A percentile compares a stretch with the other conserved stretches of the same genome.
These are phyloP conservation scores for Aegotheles bennettii DNA, from an alignment of 2,113 vertebrate genomes.

Conservation along the genomic window DNA sequence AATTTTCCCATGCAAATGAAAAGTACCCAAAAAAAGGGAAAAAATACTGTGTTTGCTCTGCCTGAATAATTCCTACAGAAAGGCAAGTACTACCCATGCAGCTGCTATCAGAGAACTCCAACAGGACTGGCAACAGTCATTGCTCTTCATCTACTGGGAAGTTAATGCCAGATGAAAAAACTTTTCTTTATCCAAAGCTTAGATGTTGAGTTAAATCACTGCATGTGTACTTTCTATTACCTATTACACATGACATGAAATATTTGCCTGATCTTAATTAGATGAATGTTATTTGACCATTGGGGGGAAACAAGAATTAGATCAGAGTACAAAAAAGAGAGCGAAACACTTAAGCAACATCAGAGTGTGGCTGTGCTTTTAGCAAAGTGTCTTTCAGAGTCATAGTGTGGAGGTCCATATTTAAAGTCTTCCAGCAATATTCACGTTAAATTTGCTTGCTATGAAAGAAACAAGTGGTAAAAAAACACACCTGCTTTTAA, in stretches of 20 bases:
- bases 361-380: not conserved
- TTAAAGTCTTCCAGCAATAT: not conserved
- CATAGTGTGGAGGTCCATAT: not conserved
- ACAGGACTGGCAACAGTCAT: not conserved
- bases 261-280: slow-evolving; percentile 70
- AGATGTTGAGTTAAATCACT: slow-evolving; percentile 48
- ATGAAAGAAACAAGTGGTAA: not conserved
- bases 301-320: not conserved
- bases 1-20: not conserved
- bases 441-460: not conserved
- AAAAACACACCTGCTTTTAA: not conserved
- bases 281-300: not conserved
- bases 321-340: not conserved
- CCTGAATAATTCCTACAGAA: not conserved
- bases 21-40: not conserved
- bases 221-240: slow-evolving; percentile 55
- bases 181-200: slow-evolving; percentile 30
- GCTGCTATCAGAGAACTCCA: not conserved
- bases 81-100: not conserved
- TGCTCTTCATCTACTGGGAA: not conserved
- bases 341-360: not conserved
- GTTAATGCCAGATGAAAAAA: slow-evolving; percentile 50
- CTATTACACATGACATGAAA: slow-evolving; percentile 64
- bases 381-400: not conserved
- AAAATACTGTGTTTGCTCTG: not conserved